These are phyloP conservation scores for Therioaphis trifolii DNA, from an alignment of 2,888 invertebrate species.

Conservation along the genomic window DNA sequence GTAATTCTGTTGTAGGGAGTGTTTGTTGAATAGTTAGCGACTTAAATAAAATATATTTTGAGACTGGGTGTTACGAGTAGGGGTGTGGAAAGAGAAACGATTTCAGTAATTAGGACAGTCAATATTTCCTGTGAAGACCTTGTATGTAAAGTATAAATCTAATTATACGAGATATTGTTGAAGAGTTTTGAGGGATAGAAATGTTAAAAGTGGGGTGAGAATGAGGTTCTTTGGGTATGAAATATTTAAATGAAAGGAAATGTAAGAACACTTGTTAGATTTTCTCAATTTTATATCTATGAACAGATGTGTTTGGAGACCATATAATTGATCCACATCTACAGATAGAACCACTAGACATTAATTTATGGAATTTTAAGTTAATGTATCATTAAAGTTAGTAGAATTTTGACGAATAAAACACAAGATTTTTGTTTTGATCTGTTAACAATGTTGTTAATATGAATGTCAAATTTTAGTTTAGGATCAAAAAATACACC, in stretches of 20 bases:
- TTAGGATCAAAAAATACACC: neutral
- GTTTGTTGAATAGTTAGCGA: too few species aligned
- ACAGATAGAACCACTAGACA: neutral
- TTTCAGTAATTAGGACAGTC: too few species aligned
- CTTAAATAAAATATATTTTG: too few species aligned
- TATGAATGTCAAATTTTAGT: neutral
- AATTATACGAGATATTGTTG: too few species aligned
- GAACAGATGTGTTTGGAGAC: neutral
- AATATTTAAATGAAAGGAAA: neutral
- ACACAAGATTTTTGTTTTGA: neutral
- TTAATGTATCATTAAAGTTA: neutral
- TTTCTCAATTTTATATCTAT: neutral
- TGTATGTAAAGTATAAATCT: too few species aligned
- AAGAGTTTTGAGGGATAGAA: too few species aligned
- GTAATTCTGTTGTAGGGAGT: too few species aligned
- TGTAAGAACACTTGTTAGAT: neutral
- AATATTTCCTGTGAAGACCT: too few species aligned
- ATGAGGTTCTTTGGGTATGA: neutral
- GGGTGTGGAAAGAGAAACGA: too few species aligned
- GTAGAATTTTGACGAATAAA: neutral
- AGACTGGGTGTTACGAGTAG: too few species aligned
- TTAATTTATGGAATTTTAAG: neutral
- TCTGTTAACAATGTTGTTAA: neutral
- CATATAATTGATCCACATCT: neutral
- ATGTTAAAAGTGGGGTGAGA: neutral